Percentiles rank a stretch among this genome's conserved stretches.
Evolutionary conservation across 2,797 vertebrate genomes (phyloP).

Genomic region (Arremon aurantiirostris): DNA sequence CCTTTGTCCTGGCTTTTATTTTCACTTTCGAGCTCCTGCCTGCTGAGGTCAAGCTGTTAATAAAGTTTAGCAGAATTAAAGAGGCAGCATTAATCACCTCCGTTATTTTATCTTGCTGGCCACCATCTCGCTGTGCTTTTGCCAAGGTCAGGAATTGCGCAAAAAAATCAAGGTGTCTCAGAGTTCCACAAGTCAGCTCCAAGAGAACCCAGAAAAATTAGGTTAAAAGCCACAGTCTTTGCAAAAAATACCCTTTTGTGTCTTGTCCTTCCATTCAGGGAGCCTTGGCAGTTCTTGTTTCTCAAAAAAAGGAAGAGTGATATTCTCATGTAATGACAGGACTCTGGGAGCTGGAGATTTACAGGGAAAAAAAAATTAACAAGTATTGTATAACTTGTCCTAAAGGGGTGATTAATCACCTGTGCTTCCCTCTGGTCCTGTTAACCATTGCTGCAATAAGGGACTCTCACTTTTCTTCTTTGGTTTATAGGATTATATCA

Average conservation of each 20-base stretch:
- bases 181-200: background rate
- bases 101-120: background rate
- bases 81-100: background rate
- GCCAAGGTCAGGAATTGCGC: background rate
- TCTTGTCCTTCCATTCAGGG: background rate
- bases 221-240: background rate
- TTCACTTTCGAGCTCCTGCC: slow-evolving; percentile 21
- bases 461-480: background rate
- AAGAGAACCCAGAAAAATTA: background rate
- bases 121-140: background rate
- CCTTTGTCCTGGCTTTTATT: slow-evolving; percentile 46
- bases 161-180: background rate
- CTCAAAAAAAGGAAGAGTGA: slow-evolving; percentile 41
- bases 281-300: slow-evolving; percentile 51
- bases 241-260: background rate
- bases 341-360: background rate
- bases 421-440: background rate
- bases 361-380: background rate
- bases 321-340: background rate
- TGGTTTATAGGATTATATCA: background rate
- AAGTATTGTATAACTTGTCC: background rate
- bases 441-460: background rate
- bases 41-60: background rate
- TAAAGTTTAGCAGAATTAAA: background rate
- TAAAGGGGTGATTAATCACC: background rate